These are phyloP conservation scores for Cynoglossus semilaevis DNA, from an alignment of 2,113 vertebrate species.

Conservation along the genomic window DNA sequence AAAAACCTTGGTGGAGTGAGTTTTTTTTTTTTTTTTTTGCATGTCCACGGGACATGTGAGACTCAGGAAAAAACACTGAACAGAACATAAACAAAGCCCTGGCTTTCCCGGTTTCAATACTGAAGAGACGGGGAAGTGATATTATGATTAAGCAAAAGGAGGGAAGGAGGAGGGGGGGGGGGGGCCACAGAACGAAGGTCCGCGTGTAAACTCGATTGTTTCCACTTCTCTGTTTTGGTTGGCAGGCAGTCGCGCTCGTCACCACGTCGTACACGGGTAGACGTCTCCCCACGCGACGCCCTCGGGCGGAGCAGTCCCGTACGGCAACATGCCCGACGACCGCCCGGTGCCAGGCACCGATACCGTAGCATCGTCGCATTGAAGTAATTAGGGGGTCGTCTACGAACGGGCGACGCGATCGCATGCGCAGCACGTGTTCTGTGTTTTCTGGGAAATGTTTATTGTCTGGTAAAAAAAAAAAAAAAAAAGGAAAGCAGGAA, in stretches of 20 bases:
- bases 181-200: slow-evolving; percentile 34
- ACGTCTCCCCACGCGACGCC: slow-evolving; percentile 25
- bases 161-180: too few relatives aligned
- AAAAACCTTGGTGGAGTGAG: slow-evolving; percentile 13
- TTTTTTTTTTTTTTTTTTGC: slow-evolving; percentile 8
- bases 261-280: slow-evolving; percentile 35
- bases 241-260: slow-evolving; percentile 30
- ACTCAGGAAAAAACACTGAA: neutral
- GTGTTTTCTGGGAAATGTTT: slow-evolving; percentile 33
- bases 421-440: slow-evolving; percentile 25
- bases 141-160: slow-evolving; percentile 58
- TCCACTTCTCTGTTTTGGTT: slow-evolving; percentile 58
- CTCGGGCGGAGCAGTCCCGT: slow-evolving; percentile 44
- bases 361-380: neutral
- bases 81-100: slow-evolving; percentile 38
- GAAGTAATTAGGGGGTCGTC: slow-evolving; percentile 23
- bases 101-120: slow-evolving; percentile 14
- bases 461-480: slow-evolving; percentile 31
- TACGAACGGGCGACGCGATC: slow-evolving; percentile 45
- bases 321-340: slow-evolving; percentile 30
- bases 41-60: neutral
- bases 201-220: slow-evolving; percentile 55
- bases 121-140: slow-evolving; percentile 56
- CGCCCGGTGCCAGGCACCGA: too few relatives aligned
- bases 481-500: slow-evolving; percentile 3